Base-by-base conservation (phyloP, 2,797 vertebrate genomes). In the Borostomias antarcticus region DNA sequence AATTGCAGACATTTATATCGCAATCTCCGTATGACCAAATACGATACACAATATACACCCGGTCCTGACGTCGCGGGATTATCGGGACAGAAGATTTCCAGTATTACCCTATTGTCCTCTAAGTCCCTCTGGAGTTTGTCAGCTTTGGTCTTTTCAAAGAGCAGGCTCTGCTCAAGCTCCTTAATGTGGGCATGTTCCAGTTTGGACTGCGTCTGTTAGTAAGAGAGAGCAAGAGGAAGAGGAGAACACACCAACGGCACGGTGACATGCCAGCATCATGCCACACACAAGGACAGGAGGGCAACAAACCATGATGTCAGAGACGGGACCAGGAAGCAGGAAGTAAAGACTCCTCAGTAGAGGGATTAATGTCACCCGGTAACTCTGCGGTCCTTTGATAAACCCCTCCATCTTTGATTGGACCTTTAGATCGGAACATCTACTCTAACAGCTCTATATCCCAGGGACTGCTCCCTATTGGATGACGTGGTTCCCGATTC, bases 101-200 rank as follows among this genome's bases (percentile, higher is more conserved):
- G 75, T 68, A 82, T 96, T 98, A 98, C 96, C 96, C 96, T 97
- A 96, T 94, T 96, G 94, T 98, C 96, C 96, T 98, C 96, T 98
- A 98, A 97, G 94, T 98, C 95, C 85, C 94, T 94, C 93, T 95
- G 94, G 79, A 95, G 94, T 92, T 94, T 95, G 87, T 94, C 94
- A 93, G 94, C 96, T 97, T 97, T 98, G 96, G 95, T 97, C 95
- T 98, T 98, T 98, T 98, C 96, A 98, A 97, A 96, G 93, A 97
- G 95, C 89, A 98, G 96, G 94, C 93, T 96, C 94, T 98, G 96
- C 93, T 98, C 96, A 93, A 98, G 96, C 92, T 98, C 96, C 96
- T 96, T 96, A 95, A 96, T 96, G 94, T 96, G 96, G 95, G 90
- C 96, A 96, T 98, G 97, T 94, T 99, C 96, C 97, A 99, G 95